phyloP scores from a whole-genome alignment of 1,140 invertebrate species.

The Camponotus floridanus region DNA sequence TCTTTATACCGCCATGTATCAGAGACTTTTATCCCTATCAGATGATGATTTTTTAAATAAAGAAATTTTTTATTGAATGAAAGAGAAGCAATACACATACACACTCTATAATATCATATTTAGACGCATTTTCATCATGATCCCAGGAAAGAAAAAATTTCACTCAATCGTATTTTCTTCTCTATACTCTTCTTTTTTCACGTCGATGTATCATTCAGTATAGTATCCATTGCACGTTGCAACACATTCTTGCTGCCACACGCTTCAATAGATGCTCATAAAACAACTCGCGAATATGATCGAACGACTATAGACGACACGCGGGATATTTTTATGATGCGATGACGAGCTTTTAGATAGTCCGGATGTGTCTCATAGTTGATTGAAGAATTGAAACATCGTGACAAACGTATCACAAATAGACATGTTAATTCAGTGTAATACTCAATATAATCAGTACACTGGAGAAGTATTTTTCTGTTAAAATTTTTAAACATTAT shows the following conservation, averaged over 20 bases:
- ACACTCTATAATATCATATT: slow-evolving; percentile 5
- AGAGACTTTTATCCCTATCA: neutral
- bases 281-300: slow-evolving; percentile 32
- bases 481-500: neutral
- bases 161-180: slow-evolving; percentile 13
- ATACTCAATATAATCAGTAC: neutral
- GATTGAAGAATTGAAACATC: slow-evolving; percentile 35
- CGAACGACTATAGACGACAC: slow-evolving; percentile 20
- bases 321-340: slow-evolving; percentile 46
- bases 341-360: slow-evolving; percentile 45
- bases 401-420: no score
- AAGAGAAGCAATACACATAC: neutral
- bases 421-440: neutral
- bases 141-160: neutral
- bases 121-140: slow-evolving; percentile 29
- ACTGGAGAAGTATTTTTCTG: neutral
- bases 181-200: neutral
- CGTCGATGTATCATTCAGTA: slow-evolving; percentile 30
- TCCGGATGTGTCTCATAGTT: neutral
- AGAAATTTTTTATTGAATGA: slow-evolving; percentile 2
- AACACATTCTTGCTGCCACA: slow-evolving; percentile 23
- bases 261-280: slow-evolving; percentile 28
- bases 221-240: neutral
- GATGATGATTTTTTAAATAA: neutral
- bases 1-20: neutral